These are phyloP conservation scores for Hypomecis atomaria DNA, from an alignment of 2,888 invertebrate species.

Conservation along the genomic window DNA sequence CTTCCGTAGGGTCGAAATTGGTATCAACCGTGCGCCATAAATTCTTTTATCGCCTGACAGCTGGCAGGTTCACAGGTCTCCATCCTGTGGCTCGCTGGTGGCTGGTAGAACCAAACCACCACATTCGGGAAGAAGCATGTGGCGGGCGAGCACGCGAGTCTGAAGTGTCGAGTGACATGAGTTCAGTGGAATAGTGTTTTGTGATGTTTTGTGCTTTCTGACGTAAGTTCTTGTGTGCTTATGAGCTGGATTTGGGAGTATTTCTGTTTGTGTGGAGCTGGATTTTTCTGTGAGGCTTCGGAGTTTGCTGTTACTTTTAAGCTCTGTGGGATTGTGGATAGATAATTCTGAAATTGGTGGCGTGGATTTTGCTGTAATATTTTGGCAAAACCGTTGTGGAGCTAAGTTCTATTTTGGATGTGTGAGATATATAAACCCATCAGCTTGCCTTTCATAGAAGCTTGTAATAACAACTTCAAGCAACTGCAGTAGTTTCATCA, in stretches of 20 bases:
- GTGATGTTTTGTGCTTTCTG: conserved; percentile 43
- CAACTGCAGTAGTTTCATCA: too few relatives aligned
- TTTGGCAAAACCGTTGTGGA: too few relatives aligned
- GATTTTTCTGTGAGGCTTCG: neutral
- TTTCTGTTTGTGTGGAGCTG: neutral
- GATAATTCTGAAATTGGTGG: too few relatives aligned
- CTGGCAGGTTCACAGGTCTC: conserved; percentile 69
- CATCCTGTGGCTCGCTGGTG: conserved; percentile 54
- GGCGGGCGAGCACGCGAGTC: conserved; percentile 65
- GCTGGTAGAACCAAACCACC: conserved; percentile 44
- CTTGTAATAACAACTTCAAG: too few relatives aligned
- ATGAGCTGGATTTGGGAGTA: neutral
- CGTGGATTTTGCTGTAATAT: too few relatives aligned
- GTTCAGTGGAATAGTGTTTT: conserved; percentile 49
- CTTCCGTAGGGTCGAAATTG: conserved; percentile 73
- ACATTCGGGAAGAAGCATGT: conserved; percentile 72
- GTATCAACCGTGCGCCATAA: conserved; percentile 66
- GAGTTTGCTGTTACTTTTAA: too few relatives aligned
- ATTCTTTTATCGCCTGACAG: conserved; percentile 82
- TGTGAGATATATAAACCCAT: too few relatives aligned
- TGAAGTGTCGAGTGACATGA: conserved; percentile 50
- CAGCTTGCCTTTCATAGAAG: too few relatives aligned
- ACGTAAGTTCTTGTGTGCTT: conserved; percentile 22
- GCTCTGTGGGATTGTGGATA: too few relatives aligned
- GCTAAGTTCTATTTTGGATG: too few relatives aligned